These are phyloP conservation scores for Ylistrum balloti DNA, from an alignment of 1,140 invertebrate species.

Conservation along the genomic window DNA sequence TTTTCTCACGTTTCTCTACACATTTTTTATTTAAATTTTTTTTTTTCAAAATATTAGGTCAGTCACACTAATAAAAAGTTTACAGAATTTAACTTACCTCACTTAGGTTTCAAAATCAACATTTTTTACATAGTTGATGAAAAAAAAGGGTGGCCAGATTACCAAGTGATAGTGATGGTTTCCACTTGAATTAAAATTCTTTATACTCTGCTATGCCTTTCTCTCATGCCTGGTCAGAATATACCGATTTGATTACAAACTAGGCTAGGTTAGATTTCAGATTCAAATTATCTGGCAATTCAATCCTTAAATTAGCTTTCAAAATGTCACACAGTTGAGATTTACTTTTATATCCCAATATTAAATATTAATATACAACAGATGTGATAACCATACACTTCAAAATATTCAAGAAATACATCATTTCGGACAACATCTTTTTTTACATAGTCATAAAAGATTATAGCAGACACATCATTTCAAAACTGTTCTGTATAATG, in stretches of 20 bases:
- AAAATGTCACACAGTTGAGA: neutral
- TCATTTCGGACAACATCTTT: neutral
- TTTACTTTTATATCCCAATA: conserved; percentile 12
- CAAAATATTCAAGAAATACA: neutral
- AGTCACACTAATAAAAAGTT: conserved; percentile 28
- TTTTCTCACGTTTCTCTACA: neutral
- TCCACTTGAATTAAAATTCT: neutral
- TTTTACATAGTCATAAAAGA: neutral
- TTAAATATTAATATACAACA: conserved; percentile 35
- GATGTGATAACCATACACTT: neutral
- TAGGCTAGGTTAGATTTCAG: neutral
- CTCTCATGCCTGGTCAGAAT: neutral
- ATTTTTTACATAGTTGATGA: conserved; percentile 20
- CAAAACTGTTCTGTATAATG: neutral
- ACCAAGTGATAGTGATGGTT: conserved; percentile 12
- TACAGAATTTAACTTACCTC: neutral
- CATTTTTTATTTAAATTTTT: neutral
- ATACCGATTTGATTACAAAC: neutral
- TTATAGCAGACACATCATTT: neutral
- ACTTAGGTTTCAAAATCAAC: conserved; percentile 12
- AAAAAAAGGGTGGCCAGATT: conserved; percentile 11
- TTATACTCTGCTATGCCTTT: neutral
- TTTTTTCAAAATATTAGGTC: conserved; percentile 29
- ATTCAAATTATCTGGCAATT: neutral
- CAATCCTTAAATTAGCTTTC: neutral